Conservation (phyloP, 2,888 invertebrate species). For the Germaria angustata region DNA sequence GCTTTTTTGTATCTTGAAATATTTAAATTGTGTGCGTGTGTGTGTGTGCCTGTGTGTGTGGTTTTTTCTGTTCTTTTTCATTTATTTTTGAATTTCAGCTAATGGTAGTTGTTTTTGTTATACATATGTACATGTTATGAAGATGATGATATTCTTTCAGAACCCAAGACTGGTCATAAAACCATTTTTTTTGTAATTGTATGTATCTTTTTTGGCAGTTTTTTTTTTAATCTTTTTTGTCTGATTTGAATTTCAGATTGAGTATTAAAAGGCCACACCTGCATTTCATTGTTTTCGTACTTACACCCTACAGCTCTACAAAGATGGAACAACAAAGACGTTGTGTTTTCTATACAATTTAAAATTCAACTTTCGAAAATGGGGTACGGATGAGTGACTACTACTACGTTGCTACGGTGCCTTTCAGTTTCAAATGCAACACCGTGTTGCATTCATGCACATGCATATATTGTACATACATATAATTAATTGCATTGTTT, state of each 20-base stretch:
- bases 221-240: slow-evolving; percentile 21
- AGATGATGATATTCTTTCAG: slow-evolving; percentile 42
- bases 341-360: slow-evolving; percentile 25
- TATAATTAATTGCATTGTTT: background rate
- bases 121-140: too few species aligned
- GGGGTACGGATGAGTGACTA: slow-evolving; percentile 17
- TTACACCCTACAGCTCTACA: slow-evolving; percentile 52
- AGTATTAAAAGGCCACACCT: slow-evolving; percentile 70
- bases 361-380: slow-evolving; percentile 43
- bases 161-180: slow-evolving; percentile 15
- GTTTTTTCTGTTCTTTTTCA: background rate
- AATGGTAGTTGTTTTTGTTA: slow-evolving; percentile 42
- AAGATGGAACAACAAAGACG: slow-evolving; percentile 37
- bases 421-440: slow-evolving; percentile 15
- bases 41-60: slow-evolving; percentile 31
- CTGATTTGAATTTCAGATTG: slow-evolving; percentile 70
- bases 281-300: slow-evolving; percentile 66
- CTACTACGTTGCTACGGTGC: background rate
- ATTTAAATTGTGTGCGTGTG: slow-evolving; percentile 30
- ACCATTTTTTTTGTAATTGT: slow-evolving; percentile 44
- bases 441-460: background rate
- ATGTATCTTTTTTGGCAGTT: slow-evolving; percentile 40
- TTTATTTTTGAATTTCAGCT: slow-evolving; percentile 13
- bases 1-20: slow-evolving; percentile 12
- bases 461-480: background rate